Conservation (phyloP, 2,888 invertebrate species). For the Zeuzera pyrina region DNA sequence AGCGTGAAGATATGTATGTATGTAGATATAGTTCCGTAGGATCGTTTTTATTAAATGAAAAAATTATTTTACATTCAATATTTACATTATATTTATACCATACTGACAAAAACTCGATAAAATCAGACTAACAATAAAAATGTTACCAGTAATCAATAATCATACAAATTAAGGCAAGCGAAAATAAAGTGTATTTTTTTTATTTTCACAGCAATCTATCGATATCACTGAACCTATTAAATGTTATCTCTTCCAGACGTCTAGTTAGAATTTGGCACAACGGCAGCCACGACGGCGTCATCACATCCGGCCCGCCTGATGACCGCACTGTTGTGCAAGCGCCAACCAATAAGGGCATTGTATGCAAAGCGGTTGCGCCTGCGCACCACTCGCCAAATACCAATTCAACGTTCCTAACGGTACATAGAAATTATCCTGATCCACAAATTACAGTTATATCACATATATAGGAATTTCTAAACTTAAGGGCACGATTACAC, state of each 20-base stretch:
- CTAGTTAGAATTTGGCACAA: slow-evolving; percentile 40
- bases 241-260: slow-evolving; percentile 38
- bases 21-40: no score
- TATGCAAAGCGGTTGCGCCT: slow-evolving; percentile 54
- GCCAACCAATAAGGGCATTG: slow-evolving; percentile 56
- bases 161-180: slow-evolving; percentile 16
- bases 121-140: no score
- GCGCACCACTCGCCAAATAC: slow-evolving; percentile 50
- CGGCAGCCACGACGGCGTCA: slow-evolving; percentile 33
- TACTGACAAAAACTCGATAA: no score
- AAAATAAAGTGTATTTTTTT: slow-evolving; percentile 17
- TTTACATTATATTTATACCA: no score
- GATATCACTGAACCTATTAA: no score
- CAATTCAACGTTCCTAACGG: slow-evolving; percentile 29
- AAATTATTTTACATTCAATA: no score
- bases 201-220: no score
- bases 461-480: no score
- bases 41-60: no score
- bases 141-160: no score
- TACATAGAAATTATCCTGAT: slow-evolving; percentile 11
- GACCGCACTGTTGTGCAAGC: slow-evolving; percentile 57
- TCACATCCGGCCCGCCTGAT: slow-evolving; percentile 62
- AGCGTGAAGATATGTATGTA: no score
- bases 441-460: not conserved
- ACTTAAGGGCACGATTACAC: not conserved